A percentile compares a stretch with the other conserved stretches of the same genome.
phyloP scores from a whole-genome alignment of 2,113 vertebrate species.

The Morone chrysops region DNA sequence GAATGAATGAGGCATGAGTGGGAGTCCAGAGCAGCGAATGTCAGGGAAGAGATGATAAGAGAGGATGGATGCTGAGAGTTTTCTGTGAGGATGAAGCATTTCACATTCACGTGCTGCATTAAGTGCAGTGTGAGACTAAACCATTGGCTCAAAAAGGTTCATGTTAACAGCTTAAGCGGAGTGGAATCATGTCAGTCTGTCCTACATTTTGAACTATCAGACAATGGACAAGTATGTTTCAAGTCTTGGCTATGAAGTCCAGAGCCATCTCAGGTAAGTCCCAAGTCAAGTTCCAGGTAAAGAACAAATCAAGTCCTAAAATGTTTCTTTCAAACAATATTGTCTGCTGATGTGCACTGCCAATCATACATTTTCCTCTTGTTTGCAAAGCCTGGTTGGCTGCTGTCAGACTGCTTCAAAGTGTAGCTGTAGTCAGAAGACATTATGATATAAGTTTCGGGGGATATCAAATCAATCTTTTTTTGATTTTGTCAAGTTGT shows the following conservation, averaged over 20 bases:
- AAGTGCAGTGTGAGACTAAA: background rate
- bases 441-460: background rate
- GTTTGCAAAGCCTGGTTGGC: background rate
- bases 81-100: background rate
- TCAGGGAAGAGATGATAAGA: slow-evolving; percentile 8
- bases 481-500: background rate
- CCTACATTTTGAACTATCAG: background rate
- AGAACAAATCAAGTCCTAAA: background rate
- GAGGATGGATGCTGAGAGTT: background rate
- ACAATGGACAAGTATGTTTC: background rate
- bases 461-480: background rate
- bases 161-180: background rate
- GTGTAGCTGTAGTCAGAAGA: background rate
- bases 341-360: background rate
- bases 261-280: background rate
- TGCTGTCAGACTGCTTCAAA: background rate
- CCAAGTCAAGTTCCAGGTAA: background rate
- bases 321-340: background rate
- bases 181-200: background rate
- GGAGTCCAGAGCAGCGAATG: background rate
- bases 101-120: background rate
- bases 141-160: background rate
- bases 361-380: background rate
- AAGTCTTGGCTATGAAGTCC: background rate
- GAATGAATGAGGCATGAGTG: background rate